Conservation (phyloP, 2,113 vertebrate genomes). For the Etheostoma cragini region DNA sequence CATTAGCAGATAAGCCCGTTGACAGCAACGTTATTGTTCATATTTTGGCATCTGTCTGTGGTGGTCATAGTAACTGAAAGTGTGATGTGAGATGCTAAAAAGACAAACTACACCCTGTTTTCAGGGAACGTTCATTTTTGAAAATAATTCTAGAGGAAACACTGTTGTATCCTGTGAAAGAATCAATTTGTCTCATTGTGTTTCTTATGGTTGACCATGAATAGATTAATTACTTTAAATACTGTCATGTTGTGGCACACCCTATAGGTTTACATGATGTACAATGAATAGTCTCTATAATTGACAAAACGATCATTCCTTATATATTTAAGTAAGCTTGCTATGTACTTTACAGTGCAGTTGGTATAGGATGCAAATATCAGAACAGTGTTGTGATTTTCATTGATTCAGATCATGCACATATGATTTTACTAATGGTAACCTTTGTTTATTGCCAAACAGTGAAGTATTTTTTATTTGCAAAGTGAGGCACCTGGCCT, state of each 20-base stretch:
- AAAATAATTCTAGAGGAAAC: too few species aligned
- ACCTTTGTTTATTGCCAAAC: neutral
- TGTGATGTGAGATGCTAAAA: too few species aligned
- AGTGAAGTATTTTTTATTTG: neutral
- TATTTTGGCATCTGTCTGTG: too few species aligned
- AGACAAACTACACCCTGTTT: too few species aligned
- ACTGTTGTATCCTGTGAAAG: neutral
- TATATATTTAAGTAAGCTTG: neutral
- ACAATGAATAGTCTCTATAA: neutral
- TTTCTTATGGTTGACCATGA: neutral
- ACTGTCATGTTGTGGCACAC: neutral
- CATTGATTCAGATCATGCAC: neutral
- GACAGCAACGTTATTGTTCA: too few species aligned
- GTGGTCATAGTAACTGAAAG: too few species aligned
- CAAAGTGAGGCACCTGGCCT: neutral
- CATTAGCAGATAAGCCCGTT: too few species aligned
- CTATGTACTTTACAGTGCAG: neutral
- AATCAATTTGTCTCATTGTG: neutral
- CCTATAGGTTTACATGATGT: neutral
- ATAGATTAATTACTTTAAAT: neutral
- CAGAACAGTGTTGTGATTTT: neutral
- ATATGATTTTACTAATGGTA: neutral
- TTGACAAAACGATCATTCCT: neutral
- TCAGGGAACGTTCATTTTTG: too few species aligned
- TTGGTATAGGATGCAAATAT: neutral